Percentiles rank a stretch among this genome's conserved stretches.
phyloP scores from a whole-genome alignment of 2,888 invertebrate species.

The Zhuqinia jingwanae region DNA sequence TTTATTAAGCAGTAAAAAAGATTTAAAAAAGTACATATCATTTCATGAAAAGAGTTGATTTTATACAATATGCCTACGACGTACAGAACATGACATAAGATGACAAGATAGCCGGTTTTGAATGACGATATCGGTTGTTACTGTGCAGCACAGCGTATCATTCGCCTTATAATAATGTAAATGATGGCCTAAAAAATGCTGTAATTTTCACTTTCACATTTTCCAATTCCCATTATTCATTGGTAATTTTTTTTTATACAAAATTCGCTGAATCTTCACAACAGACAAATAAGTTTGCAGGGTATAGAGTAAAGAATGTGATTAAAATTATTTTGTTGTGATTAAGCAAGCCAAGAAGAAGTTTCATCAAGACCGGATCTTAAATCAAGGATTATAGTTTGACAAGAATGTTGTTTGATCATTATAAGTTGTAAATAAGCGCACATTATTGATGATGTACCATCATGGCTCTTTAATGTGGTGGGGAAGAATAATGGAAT shows the following conservation, averaged over 20 bases:
- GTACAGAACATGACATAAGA: too few species aligned
- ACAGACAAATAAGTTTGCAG: too few species aligned
- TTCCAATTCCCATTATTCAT: conserved; percentile 59
- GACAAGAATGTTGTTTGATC: conserved; percentile 23
- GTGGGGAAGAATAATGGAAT: background rate
- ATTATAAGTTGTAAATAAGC: background rate
- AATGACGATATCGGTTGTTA: conserved; percentile 20
- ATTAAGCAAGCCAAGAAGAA: conserved; percentile 45
- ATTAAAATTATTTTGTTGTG: conserved; percentile 28
- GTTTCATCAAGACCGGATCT: conserved; percentile 56
- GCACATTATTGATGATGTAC: too few species aligned
- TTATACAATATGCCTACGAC: too few species aligned
- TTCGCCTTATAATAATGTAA: conserved; percentile 51
- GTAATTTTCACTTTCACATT: conserved; percentile 63
- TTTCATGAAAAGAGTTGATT: too few species aligned
- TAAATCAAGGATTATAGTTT: conserved; percentile 59
- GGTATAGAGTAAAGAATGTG: background rate
- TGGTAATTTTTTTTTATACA: background rate
- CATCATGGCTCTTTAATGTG: too few species aligned
- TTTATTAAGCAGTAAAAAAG: too few species aligned
- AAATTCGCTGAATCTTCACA: too few species aligned
- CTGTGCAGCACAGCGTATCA: conserved; percentile 35
- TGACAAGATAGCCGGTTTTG: background rate
- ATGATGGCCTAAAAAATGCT: conserved; percentile 50
- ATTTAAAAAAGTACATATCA: too few species aligned